phyloP scores from a whole-genome alignment of 1,140 invertebrate species.

The Eulimnadia texana region DNA sequence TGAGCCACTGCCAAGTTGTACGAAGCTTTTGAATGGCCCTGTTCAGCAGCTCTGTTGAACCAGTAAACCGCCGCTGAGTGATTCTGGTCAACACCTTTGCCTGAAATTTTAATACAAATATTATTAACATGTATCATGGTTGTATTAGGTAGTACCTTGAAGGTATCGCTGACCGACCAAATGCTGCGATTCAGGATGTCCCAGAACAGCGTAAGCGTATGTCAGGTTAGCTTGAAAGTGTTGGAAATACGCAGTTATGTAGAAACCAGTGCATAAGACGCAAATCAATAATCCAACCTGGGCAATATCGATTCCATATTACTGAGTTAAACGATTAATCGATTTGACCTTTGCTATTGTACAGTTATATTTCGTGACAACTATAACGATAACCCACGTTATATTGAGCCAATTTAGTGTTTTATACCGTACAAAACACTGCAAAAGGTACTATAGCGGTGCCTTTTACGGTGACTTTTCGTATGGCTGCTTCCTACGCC shows the following conservation, averaged over 20 bases:
- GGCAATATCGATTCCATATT: neutral
- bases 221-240: neutral
- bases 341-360: no score
- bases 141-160: neutral
- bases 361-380: no score
- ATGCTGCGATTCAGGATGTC: neutral
- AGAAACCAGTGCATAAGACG: neutral
- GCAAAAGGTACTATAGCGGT: no score
- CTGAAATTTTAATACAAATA: constrained; percentile 18
- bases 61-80: constrained; percentile 35
- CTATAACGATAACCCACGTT: no score
- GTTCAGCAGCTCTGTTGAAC: constrained; percentile 38
- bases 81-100: constrained; percentile 34
- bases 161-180: neutral
- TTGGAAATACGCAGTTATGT: neutral
- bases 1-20: constrained; percentile 43
- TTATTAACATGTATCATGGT: neutral
- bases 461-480: no score
- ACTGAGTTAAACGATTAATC: no score
- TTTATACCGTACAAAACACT: no score
- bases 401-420: no score
- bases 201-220: neutral
- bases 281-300: neutral
- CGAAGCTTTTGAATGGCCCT: constrained; percentile 39
- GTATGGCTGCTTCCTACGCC: no score